Base-by-base conservation (phyloP, 2,113 vertebrate genomes). In the Silurus asotus region DNA sequence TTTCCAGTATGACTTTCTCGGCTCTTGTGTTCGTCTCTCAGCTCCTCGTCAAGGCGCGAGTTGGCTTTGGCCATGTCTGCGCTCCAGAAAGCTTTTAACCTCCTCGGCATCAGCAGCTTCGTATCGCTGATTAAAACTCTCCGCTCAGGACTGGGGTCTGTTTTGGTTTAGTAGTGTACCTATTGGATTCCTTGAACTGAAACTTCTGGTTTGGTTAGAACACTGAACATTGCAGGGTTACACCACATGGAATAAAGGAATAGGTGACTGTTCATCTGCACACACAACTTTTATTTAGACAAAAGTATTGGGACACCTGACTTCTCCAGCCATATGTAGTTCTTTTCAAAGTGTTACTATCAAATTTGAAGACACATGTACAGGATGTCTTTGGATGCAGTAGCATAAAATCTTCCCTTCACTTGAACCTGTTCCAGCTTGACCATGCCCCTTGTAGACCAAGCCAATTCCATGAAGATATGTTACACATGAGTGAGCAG, bases 61-160 rank as follows among this genome's bases (percentile, higher is more conserved):
- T 65, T 79, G 87, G 81, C 69, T 87, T 90, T 93, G 92, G 85
- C 90, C 86, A 89, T 87, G 86, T 92, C 86, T 87, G 61, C 64
- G 79, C 70, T 87, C 82, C n/a, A 67, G 37, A 78, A 25, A 28
- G 77, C 25, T 79, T 79, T 81, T 90, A 90, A 90, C 58, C 37
- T 4, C 45, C 69, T 49, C 62, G 0, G 87, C 79, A 25, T 91
- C 90, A 90, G 88, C 87, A 89, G 88, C 84, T 80, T 79, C 88
- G 83, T 84, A 93, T 89, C 89, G 87, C 91, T 85, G 87, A 91
- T 88, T 86, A 8, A 56, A 75, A 87, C 78, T 88, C 88, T 87
- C 76, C 91, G 69, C 89, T 92, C 90, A 23, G 28, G n/a, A n/a
- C 92, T 84, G 91, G 79, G 49, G 13, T 55, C 59, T 77, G 86